Base-by-base conservation (phyloP, 92 coral and sea anemone genomes). In the Galaxea fascicularis region DNA sequence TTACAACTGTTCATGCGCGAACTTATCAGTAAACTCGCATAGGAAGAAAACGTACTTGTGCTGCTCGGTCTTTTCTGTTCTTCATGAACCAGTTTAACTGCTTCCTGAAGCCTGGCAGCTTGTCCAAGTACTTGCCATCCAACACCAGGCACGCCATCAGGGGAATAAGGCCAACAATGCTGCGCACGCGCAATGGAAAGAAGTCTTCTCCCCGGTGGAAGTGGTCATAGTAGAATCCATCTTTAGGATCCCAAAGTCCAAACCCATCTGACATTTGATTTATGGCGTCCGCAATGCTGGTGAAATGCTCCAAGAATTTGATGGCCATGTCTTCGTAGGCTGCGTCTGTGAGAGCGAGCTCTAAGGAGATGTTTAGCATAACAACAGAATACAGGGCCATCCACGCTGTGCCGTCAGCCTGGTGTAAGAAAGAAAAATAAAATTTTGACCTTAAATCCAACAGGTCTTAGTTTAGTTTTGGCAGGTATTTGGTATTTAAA, bases 381-480 rank as follows among this genome's bases (percentile, higher is more conserved):
- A 92, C 94, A 18, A 90, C 83, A 66, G 94, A 92, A 79, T 95
- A 95, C 68, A 92, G 77, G 1, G 95, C 98, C 98, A 95, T 95
- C 98, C 98, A 95, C 15, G 98, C 98, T n/a, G 98, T 95, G 41
- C 98, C 98, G 81, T 95, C 98, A 10, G 98, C 96, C 98, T 93
- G 62, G 26, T 17, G 30, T 15, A 21, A 14, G 17, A 18, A 22
- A 41, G 21, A 39, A 35, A 35, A 35, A 35, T 6, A 6, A 35
- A 2, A 35, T 35, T 35, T 35, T 35, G 3, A 35, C 41, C 3
- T 2, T 35, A 6, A 35, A 35, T 35, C 41, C 41, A 35, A 35
- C 41, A 35, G n/a, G n/a, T n/a, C n/a, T n/a, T n/a, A n/a, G n/a
- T n/a, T n/a, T n/a, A n/a, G n/a, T n/a, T n/a, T n/a, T n/a, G n/a